Evolutionary conservation across 2,888 invertebrate species (phyloP).

Genomic region (Dicyrtomina minuta): DNA sequence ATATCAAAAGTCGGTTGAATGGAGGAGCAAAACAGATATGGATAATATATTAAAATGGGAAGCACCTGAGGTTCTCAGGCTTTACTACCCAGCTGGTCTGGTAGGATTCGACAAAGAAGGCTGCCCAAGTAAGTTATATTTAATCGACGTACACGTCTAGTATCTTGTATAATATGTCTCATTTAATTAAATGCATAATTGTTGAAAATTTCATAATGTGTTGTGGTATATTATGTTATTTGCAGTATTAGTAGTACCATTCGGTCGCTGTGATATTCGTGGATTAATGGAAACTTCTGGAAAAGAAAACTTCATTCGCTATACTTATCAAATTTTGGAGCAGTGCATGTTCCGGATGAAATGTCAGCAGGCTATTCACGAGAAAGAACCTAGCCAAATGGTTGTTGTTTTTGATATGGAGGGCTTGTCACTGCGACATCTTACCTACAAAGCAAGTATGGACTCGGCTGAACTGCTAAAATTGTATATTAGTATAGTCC

Average conservation of each 20-base stretch:
- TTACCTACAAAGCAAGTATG: conserved; percentile 8
- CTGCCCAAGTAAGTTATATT: conserved; percentile 35
- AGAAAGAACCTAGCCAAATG: conserved; percentile 24
- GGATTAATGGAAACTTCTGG: conserved; percentile 39
- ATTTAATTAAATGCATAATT: too few species aligned
- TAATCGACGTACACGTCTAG: too few species aligned
- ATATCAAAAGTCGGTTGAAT: conserved; percentile 41
- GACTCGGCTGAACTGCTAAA: too few species aligned
- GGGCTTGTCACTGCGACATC: conserved; percentile 28
- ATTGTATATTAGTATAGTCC: neutral
- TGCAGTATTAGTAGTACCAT: conserved; percentile 38
- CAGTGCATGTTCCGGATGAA: conserved; percentile 15
- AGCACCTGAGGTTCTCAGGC: conserved; percentile 33
- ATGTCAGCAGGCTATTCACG: neutral
- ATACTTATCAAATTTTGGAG: conserved; percentile 25
- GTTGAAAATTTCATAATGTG: neutral
- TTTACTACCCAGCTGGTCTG: conserved; percentile 22
- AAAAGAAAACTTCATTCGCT: conserved; percentile 32
- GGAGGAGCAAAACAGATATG: conserved; percentile 41
- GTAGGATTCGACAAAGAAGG: conserved; percentile 43
- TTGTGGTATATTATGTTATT: too few species aligned
- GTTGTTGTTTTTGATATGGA: conserved; percentile 30
- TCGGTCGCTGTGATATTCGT: conserved; percentile 44
- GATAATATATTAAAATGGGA: conserved; percentile 41
- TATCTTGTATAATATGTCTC: too few species aligned